phyloP scores from a whole-genome alignment of 2,888 invertebrate species.

The Andrena bucephala region DNA sequence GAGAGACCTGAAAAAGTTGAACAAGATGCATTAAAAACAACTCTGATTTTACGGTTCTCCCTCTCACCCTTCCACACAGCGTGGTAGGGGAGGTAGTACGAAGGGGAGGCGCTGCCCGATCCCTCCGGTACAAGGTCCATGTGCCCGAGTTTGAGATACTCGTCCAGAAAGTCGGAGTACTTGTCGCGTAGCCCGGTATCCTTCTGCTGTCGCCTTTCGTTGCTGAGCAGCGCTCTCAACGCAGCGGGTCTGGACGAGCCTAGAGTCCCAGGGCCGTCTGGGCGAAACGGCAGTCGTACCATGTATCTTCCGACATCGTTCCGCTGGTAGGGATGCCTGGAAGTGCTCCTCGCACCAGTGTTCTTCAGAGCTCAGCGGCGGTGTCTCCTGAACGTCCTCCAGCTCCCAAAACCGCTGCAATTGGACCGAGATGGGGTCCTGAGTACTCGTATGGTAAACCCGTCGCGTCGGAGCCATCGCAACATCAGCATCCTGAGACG shows the following conservation, averaged over 20 bases:
- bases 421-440: background rate
- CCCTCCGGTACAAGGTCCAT: background rate
- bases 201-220: background rate
- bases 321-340: background rate
- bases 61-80: background rate
- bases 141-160: background rate
- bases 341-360: background rate
- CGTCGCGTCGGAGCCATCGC: background rate
- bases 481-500: no score
- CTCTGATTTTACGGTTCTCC: background rate
- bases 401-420: background rate
- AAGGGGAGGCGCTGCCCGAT: rapidly evolving
- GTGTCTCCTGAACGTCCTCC: background rate
- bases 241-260: background rate
- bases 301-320: background rate
- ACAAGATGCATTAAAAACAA: background rate
- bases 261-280: no score
- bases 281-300: background rate
- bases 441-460: no score
- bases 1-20: background rate
- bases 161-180: background rate
- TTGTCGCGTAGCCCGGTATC: background rate
- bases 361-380: background rate
- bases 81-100: background rate
- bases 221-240: background rate